Conservation (phyloP, 2,888 invertebrate genomes). For the Andrena hattorfiana region DNA sequence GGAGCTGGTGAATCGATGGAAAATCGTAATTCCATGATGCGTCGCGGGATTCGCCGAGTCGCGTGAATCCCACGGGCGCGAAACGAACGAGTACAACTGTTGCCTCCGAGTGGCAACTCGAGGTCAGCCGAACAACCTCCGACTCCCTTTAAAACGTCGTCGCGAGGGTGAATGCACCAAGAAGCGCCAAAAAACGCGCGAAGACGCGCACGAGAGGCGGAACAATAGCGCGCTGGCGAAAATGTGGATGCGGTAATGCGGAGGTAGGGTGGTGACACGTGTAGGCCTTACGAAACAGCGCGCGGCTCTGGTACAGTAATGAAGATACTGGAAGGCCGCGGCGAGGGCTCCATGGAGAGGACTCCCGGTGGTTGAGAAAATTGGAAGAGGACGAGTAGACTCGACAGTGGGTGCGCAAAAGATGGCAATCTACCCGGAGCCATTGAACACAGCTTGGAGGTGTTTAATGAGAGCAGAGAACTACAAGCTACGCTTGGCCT, state of each 20-base stretch:
- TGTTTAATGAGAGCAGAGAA: slow-evolving; percentile 74
- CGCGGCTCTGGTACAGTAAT: slow-evolving; percentile 43
- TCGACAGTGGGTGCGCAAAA: slow-evolving; percentile 65
- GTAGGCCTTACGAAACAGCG: slow-evolving; percentile 24
- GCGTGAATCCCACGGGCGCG: neutral
- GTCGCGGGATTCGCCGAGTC: neutral
- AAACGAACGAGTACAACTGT: neutral
- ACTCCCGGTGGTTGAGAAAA: slow-evolving; percentile 51
- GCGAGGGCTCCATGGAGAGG: slow-evolving; percentile 46
- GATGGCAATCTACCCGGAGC: slow-evolving; percentile 72
- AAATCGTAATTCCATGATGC: neutral
- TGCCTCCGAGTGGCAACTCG: neutral
- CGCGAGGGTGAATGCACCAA: slow-evolving; percentile 40
- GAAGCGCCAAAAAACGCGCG: slow-evolving; percentile 35
- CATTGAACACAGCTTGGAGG: slow-evolving; percentile 75
- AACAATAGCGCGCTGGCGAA: slow-evolving; percentile 44
- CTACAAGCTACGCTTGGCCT: slow-evolving; percentile 65
- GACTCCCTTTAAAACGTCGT: neutral
- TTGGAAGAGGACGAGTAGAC: slow-evolving; percentile 47
- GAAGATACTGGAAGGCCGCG: slow-evolving; percentile 56
- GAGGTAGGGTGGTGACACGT: slow-evolving; percentile 33
- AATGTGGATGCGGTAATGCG: slow-evolving; percentile 33
- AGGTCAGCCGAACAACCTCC: neutral
- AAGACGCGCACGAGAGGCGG: slow-evolving; percentile 1
- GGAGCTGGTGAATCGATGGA: neutral